Base-by-base conservation (phyloP, 2,113 vertebrate species). In the Coturnix japonica region DNA sequence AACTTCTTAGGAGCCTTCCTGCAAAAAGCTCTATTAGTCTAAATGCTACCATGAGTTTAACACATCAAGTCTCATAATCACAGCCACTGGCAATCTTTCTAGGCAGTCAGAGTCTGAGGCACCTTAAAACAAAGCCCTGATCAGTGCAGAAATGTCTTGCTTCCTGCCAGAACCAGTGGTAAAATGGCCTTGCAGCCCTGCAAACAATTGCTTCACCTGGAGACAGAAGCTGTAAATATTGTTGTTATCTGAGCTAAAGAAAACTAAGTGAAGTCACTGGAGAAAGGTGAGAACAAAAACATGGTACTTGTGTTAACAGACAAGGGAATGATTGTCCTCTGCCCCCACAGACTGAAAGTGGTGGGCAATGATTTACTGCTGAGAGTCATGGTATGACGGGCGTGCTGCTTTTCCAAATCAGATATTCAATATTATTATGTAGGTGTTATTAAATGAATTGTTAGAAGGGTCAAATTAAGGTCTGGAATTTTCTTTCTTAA, bases 131-230 rank as follows among this genome's bases (percentile, higher is more conserved):
- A 78, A 75, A 92, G n/a, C n/a, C 31, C 21, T 84, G 37, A 6
- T 59, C n/a, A 41, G 57, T 75, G 57, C 31, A 83, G 60, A 82
- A 81, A 73, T 14, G 17, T 61, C 66, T 75, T 13, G 25, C 41
- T 82, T 85, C 77, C 74, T 91, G 37, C 69, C 46, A 69, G 57
- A 67, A 78, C 11, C 59, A 79, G 30, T 75, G 64, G 57, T 21
- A 46, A 70, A 81, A 80, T 28, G 19, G 63, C 60, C 79, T 5
- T 3, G 22, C 20, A 76, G 33, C 14, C 54, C 86, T 94, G 90
- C 66, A 81, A 88, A 85, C 77, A 95, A 57, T 56, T 72, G 56
- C 35, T 96, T 84, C 94, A 93, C 31, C 74, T 56, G 16, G 37
- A 88, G 59, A 63, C 81, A 77, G 86, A 84, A 80, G 46, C 64